Evolutionary conservation across 2,797 vertebrate genomes (phyloP), one percentile per base, ranked within the genome.

Genomic region (Hephaestus fuliginosus): DNA sequence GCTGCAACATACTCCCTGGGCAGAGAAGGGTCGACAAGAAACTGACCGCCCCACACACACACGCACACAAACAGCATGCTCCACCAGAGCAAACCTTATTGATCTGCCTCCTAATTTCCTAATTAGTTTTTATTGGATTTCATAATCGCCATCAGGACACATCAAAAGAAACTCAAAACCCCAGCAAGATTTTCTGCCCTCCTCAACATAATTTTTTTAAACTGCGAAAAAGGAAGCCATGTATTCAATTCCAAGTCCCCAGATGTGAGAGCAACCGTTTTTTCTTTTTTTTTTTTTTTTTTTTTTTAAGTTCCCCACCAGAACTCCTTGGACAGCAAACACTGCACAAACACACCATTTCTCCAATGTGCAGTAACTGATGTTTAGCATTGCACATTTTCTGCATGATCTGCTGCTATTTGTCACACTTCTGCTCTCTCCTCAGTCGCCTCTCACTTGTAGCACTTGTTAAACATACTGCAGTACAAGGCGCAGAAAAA

Each of bases 81-180:
- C 90, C 92, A 93, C 88, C 88, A 86, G 92, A 95, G 94, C 94
- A 91, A 90, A 93, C 90, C 81, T 82, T 95, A 96, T 96, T 93
- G 96, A 96, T 96, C 91, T 80, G 76, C 85, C 84, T 82, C 88
- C 93, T 96, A 95, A 96, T 96, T 96, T 95, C 86, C 91, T 95
- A 95, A 96, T 96, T 96, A 96, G 95, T 95, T 96, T 96, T 93
- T 95, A 96, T 96, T 95, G 96, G 94, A 96, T 96, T 96, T 95
- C 93, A 95, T 95, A 95, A 96, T 96, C 92, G 94, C 95, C 95
- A 95, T 95, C 94, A 94, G 90, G 93, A 95, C 93, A 94, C 92
- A 93, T 94, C 91, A 94, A 91, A 93, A 94, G 93, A 95, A 96
- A 95, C 89, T 91, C 92, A 87, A 95, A 94, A 96, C 94, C 94